Percentiles rank a stretch among this genome's conserved stretches.
Conservation (phyloP, 2,888 invertebrate species). For the Agriotes lineatus region DNA sequence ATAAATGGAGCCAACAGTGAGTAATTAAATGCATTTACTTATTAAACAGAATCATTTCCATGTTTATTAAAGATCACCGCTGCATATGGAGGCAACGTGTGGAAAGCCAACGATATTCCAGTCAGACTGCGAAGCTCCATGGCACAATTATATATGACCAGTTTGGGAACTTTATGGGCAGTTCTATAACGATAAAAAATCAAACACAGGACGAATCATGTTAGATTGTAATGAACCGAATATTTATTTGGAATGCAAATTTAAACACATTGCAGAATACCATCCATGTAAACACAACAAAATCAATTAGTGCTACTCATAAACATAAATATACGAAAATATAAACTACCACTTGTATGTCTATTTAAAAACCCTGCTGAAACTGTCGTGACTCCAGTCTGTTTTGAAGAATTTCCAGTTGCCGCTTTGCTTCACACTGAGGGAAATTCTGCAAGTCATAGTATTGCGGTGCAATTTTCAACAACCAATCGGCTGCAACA, state of each 20-base stretch:
- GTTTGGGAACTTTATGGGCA: conserved; percentile 25
- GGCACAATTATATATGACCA: conserved; percentile 38
- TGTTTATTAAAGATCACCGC: not conserved
- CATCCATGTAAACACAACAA: conserved; percentile 22
- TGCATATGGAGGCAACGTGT: not conserved
- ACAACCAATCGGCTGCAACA: conserved; percentile 88
- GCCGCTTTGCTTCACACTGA: conserved; percentile 95
- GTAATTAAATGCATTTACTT: not conserved
- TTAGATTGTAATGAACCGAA: too few species aligned
- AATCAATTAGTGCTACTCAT: conserved; percentile 37
- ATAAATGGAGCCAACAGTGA: conserved; percentile 44
- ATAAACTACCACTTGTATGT: conserved; percentile 25
- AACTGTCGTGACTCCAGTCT: conserved; percentile 88
- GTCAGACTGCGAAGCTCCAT: conserved; percentile 17
- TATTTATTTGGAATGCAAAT: conserved; percentile 48
- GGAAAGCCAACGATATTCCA: conserved; percentile 10
- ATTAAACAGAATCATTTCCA: not conserved
- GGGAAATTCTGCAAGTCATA: conserved; percentile 99
- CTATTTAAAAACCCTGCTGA: conserved; percentile 86
- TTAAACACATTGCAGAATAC: conserved; percentile 22
- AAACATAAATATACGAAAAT: conserved; percentile 39
- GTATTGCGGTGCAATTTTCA: conserved; percentile 97
- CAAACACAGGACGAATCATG: conserved; percentile 1
- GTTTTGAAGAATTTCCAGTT: conserved; percentile 88
- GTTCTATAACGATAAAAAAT: conserved; percentile 20